phyloP scores from a whole-genome alignment of 2,888 invertebrate species.

The Chrysolina americana region DNA sequence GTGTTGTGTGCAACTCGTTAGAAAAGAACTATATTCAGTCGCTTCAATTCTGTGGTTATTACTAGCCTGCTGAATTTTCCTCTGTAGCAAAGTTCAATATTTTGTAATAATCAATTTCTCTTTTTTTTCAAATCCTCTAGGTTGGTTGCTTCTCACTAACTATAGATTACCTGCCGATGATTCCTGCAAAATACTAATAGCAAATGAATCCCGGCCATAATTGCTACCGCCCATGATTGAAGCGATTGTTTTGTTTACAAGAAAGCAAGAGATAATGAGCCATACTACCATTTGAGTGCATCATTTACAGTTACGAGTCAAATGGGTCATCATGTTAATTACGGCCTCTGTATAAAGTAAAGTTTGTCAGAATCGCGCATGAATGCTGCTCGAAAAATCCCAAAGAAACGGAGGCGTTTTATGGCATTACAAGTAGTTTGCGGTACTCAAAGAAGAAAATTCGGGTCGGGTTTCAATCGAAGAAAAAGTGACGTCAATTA shows the following conservation, averaged over 20 bases:
- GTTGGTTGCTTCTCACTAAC: not conserved
- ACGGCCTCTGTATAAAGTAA: constrained; percentile 12
- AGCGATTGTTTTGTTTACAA: constrained; percentile 21
- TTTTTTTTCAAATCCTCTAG: too few species aligned
- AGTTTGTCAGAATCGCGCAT: constrained; percentile 12
- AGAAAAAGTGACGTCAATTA: not conserved
- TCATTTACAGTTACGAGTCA: constrained; percentile 39
- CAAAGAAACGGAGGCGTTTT: constrained; percentile 13
- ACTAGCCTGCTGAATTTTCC: too few species aligned
- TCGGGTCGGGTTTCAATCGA: not conserved
- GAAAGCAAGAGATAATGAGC: constrained; percentile 22
- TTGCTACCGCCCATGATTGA: constrained; percentile 16
- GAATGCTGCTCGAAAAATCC: constrained; percentile 14
- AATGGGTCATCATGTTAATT: constrained; percentile 34
- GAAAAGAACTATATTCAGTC: too few species aligned
- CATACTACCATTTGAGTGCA: constrained; percentile 24
- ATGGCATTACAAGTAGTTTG: constrained; percentile 11
- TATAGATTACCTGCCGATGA: not conserved
- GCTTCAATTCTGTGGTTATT: too few species aligned
- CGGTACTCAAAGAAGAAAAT: constrained; percentile 15
- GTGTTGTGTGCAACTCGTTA: too few species aligned
- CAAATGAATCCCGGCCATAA: not conserved
- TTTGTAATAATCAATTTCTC: too few species aligned
- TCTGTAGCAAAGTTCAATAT: too few species aligned
- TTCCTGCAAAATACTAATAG: not conserved